Base-by-base conservation (phyloP, 2,797 vertebrate species). In the Austrolebias charrua region DNA sequence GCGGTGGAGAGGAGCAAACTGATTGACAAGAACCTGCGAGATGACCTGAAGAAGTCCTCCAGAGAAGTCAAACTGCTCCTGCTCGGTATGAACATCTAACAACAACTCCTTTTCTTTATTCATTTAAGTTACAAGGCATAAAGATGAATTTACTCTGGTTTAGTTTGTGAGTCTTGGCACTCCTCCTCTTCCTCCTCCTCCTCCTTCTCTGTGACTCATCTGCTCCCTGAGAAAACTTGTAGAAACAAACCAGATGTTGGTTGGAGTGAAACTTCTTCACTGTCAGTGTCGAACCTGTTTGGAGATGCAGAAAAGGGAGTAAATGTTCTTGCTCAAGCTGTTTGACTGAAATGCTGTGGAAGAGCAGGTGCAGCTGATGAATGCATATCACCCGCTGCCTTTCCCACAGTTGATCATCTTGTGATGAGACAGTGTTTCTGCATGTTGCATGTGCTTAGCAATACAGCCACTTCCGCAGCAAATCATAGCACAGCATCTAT, bases 21-120 rank as follows among this genome's bases (percentile, higher is more conserved):
- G 93, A 98, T 98, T 84, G 97, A 98, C 77, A 94, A 93, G 66
- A 96, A 96, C 86, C 91, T 98, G 73, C 91, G 95, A 58, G 95
- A 96, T 53, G 97, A 98, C 90, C 91, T 94, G 50, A 95, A 98
- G 71, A 98, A 98, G 70, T 94, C 95, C 54, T 93, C 95, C 87
- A 95, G 93, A 81, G 97, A 98, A 85, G 97, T 98, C 69, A 98
- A 98, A 78, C 95, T 98, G 80, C 94, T 98, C 19, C 89, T 98
- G 44, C 94, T 98, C 35, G 97, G 97, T 98, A 90, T 40, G 84
- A 61, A 72, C 13, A 40, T 14, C 53, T 55, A n/a, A n/a, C n/a
- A 43, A 33, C 44, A 20, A 8, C 13, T 33, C 31, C 31, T 33
- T n/a, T n/a, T n/a, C n/a, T n/a, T n/a, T n/a, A n/a, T n/a, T 51